These are phyloP conservation scores for Centrocercus urophasianus DNA, from an alignment of 2,113 vertebrate species.

Conservation along the genomic window DNA sequence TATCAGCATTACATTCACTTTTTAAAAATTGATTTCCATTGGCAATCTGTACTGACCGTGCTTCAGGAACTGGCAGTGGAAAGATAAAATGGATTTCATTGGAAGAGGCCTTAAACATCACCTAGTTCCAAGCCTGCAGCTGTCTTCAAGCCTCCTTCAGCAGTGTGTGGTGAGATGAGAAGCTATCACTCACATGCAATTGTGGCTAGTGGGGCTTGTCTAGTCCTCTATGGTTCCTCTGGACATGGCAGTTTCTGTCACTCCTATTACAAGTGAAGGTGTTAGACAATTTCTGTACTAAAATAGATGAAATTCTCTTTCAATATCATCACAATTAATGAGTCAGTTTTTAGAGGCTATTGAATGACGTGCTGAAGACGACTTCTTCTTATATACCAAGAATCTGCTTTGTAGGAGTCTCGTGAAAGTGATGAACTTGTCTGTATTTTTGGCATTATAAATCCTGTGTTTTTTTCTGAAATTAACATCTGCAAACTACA, in stretches of 20 bases:
- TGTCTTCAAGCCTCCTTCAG: not conserved
- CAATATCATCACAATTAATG: not conserved
- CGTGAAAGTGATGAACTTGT: conserved; percentile 40
- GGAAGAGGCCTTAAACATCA: not conserved
- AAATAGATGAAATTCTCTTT: not conserved
- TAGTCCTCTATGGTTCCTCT: not conserved
- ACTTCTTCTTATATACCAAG: conserved; percentile 37
- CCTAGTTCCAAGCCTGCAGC: not conserved
- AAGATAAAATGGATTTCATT: not conserved
- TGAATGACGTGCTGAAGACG: conserved; percentile 21
- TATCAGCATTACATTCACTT: not conserved
- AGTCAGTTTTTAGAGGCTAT: not conserved
- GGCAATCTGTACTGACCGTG: not conserved
- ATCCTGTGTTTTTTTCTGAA: not conserved
- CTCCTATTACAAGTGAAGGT: not conserved
- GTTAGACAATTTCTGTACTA: not conserved
- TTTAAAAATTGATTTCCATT: not conserved
- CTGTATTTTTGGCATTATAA: conserved; percentile 23
- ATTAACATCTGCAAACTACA: conserved; percentile 34
- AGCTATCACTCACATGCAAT: not conserved
- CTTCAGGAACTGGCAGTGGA: not conserved
- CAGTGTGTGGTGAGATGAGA: not conserved
- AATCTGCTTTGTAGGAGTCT: conserved; percentile 31
- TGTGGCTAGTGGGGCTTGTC: not conserved
- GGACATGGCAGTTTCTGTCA: not conserved